phyloP scores from a whole-genome alignment of 2,113 vertebrate species.

The Aldabrachelys gigantea region DNA sequence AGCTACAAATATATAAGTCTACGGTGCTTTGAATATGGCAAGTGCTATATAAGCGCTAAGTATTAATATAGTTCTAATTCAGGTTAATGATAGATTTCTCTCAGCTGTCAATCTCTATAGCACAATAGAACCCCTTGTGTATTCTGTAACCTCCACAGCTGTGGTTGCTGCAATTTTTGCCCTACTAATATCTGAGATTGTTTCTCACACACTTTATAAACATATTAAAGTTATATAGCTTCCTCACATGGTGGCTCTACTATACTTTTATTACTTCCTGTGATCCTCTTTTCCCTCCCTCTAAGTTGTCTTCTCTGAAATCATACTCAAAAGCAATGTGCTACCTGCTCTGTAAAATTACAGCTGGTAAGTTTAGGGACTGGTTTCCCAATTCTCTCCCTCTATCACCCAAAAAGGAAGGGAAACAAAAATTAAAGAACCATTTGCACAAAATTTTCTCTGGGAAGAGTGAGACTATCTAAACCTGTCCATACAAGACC shows the following conservation, averaged over 20 bases:
- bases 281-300: not conserved
- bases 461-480: not conserved
- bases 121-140: slow-evolving; percentile 4
- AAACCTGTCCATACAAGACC: not conserved
- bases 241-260: not conserved
- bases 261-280: not conserved
- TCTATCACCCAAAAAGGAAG: not conserved
- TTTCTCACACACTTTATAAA: slow-evolving; percentile 2
- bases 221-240: not conserved
- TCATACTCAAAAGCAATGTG: not conserved
- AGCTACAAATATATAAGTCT: slow-evolving; percentile 49
- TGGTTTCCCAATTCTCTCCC: not conserved
- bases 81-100: slow-evolving; percentile 12
- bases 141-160: not conserved
- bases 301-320: not conserved
- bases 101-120: not conserved
- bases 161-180: not conserved
- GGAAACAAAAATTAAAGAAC: not conserved
- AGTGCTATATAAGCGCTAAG: not conserved
- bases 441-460: not conserved
- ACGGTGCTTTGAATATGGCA: slow-evolving; percentile 61
- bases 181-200: not conserved
- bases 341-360: not conserved
- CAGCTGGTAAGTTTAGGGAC: not conserved
- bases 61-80: not conserved